Evolutionary conservation across 2,888 invertebrate genomes (phyloP), one percentile per base, ranked within the genome.

Genomic region (Xanthia icteritia): DNA sequence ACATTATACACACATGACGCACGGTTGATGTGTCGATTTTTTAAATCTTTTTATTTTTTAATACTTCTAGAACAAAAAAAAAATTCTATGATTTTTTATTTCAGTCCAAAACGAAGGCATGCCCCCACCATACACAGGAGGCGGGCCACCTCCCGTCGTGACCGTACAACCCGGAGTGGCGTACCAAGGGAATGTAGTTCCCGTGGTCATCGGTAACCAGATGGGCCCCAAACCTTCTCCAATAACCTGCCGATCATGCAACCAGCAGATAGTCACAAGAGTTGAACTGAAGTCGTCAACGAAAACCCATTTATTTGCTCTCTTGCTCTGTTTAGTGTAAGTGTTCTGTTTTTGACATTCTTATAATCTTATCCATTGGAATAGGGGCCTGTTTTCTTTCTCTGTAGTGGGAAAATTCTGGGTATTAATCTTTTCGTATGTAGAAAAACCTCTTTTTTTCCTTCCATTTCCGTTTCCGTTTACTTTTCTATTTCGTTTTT

Each of bases 221-320:
- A 92, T 94, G 91, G 93, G 94, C 0, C 86, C 93, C 0, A 76
- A 85, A 2, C 89, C 94, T 0, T 82, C 93, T 0, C 56, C 76
- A 0, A 73, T 93, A 2, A 91, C 93, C 17, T 97, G 97, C 82
- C 95, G 93, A 2, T 94, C 94, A 2, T 97, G 97, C 80, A 93
- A 95, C 36, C 90, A 91, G 9, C 94, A 93, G 36, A 93, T 97
- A 2, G 90, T 95, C 20, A 97, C 97, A 0, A 93, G 94, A 45
- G 89, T 97, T 54, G 92, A 93, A 82, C 89, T 87, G 63, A 95
- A 92, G 77, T 89, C 97, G 8, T 94, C 96, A 0, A 94, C 95
- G 17, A 95, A 94, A 73, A 97, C 97, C 1, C 97, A 97, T 91
- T 88, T 97, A 15, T 94, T 97, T 81, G 97, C 97, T 11, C 79